These are phyloP conservation scores for Pipa parva DNA, from an alignment of 2,113 vertebrate species.

Conservation along the genomic window DNA sequence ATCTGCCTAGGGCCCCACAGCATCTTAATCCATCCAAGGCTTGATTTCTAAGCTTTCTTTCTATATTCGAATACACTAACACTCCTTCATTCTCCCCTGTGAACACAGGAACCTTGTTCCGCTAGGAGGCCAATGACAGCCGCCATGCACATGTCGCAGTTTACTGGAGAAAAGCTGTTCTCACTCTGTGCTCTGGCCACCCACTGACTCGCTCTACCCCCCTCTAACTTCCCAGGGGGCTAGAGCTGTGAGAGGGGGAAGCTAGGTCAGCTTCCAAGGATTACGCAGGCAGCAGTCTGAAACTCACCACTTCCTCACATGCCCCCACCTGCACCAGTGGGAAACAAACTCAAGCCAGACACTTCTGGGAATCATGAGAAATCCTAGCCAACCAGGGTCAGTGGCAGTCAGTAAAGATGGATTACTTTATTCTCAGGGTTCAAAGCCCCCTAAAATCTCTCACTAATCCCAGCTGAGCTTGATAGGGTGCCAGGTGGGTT, in stretches of 20 bases:
- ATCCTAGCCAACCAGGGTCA: conserved; percentile 42
- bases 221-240: conserved; percentile 28
- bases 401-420: conserved; percentile 26
- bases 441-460: conserved; percentile 34
- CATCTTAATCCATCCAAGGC: too few relatives aligned
- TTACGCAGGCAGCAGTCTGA: conserved; percentile 39
- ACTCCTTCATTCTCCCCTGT: conserved; percentile 54
- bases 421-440: conserved; percentile 39
- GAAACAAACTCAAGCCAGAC: conserved; percentile 30
- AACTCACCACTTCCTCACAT: conserved; percentile 31
- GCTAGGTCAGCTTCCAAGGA: conserved; percentile 44
- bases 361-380: conserved; percentile 31
- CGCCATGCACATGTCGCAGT: background rate
- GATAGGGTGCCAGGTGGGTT: conserved; percentile 21
- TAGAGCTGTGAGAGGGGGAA: conserved; percentile 27
- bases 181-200: conserved; percentile 43
- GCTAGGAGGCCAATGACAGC: background rate
- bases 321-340: background rate
- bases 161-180: conserved; percentile 7
- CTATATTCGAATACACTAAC: conserved; percentile 2
- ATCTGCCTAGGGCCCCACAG: too few relatives aligned
- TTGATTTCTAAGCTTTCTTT: background rate
- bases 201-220: conserved; percentile 49
- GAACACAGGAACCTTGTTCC: conserved; percentile 29
- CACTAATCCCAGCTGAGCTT: conserved; percentile 17